Evolutionary conservation across 2,797 vertebrate species (phyloP), one percentile per base, ranked within the genome.

Genomic region (Brotula barbata): DNA sequence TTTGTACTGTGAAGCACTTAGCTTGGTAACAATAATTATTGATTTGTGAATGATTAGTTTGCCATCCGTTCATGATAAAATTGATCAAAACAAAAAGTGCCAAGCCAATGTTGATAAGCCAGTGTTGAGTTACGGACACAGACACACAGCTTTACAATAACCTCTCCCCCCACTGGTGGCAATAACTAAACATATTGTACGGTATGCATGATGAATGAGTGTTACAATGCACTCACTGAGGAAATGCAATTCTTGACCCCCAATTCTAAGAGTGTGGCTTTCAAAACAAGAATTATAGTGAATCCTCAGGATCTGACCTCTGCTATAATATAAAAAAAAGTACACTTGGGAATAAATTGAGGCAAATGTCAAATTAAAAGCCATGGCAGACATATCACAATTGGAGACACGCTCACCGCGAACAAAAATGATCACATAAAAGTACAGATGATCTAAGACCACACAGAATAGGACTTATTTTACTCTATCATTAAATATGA

Each of bases 251-350:
- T 43, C 43, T 68, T 44, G 45, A 50, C 20, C 34, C 12, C 47
- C 42, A 23, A 41, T 59, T 59, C 44, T 53, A 54, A n/a, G 58
- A 61, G 55, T 19, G 46, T n/a, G n/a, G 13, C 19, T 36, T 40
- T 19, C 16, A 36, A 53, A 58, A 61, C 19, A 41, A 20, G 8
- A 37, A 21, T 45, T 42, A 12, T 0, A 5, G 36, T 10, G 9
- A 41, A 7, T 46, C 25, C 3, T 19, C 6, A 20, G 11, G 28
- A 60, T 25, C 28, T 25, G 37, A 54, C 20, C 19, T 11, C 44
- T 53, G 33, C 0, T 6, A 12, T n/a, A 43, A 37, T 3, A 9
- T 15, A 10, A 68, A 7, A 33, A 21, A 58, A 65, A 44, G 19
- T 28, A 28, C 13, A 46, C 52, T 28, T 19, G 31, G 36, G 28